Percentiles rank a stretch among this genome's conserved stretches.
phyloP scores from a whole-genome alignment of 2,113 vertebrate species.

The Elephantulus edwardii region DNA sequence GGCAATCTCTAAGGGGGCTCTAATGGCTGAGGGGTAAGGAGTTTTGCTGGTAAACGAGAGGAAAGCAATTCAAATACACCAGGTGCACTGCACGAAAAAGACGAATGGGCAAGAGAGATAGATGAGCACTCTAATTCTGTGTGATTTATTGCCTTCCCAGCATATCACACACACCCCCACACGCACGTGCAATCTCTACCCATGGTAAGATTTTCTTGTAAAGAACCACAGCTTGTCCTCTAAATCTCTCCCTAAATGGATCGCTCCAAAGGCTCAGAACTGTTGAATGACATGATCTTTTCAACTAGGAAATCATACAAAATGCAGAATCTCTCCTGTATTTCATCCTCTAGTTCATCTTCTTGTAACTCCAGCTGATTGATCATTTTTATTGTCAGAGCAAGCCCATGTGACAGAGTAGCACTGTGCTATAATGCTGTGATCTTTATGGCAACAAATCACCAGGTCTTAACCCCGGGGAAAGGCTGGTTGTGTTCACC shows the following conservation, averaged over 20 bases:
- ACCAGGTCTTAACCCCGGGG: not conserved
- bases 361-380: not conserved
- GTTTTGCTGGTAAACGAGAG: too few species aligned
- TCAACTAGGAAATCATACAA: not conserved
- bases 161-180: too few species aligned
- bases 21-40: too few species aligned
- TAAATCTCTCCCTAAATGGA: not conserved
- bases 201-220: not conserved
- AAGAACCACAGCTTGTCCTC: not conserved
- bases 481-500: not conserved
- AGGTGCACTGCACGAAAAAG: too few species aligned
- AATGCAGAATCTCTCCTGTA: not conserved
- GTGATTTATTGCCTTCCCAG: too few species aligned
- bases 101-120: too few species aligned
- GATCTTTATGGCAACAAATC: not conserved
- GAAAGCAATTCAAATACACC: too few species aligned
- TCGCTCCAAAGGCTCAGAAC: not conserved
- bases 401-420: not conserved
- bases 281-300: not conserved
- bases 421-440: not conserved
- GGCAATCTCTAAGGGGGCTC: not conserved
- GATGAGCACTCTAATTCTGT: too few species aligned
- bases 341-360: not conserved
- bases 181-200: too few species aligned
- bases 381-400: not conserved